A percentile compares a stretch with the other conserved stretches of the same genome.
phyloP scores from a whole-genome alignment of 2,113 vertebrate genomes.

The Uria lomvia region DNA sequence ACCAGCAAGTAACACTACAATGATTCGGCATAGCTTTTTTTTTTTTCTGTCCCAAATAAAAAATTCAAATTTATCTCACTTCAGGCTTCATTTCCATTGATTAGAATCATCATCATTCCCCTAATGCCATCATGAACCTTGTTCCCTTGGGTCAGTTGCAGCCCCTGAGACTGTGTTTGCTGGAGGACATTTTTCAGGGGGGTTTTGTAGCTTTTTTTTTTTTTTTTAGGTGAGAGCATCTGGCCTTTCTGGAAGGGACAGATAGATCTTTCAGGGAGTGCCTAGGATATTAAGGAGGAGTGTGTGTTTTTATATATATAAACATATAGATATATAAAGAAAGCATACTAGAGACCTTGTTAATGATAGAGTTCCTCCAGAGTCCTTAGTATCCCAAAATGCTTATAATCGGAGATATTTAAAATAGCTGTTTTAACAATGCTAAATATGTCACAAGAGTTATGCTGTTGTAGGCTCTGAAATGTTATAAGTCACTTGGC shows the following conservation, averaged over 20 bases:
- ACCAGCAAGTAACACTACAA: background rate
- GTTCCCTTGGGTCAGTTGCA: background rate
- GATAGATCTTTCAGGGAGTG: background rate
- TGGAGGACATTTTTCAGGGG: background rate
- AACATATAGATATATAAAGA: background rate
- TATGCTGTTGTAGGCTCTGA: background rate
- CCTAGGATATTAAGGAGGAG: background rate
- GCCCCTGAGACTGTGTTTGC: background rate
- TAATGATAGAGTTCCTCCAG: background rate
- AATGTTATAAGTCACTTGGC: background rate
- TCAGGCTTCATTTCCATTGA: background rate
- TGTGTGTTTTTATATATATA: background rate
- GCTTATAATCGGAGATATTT: slow-evolving; percentile 26
- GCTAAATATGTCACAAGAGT: background rate
- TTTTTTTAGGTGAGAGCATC: background rate
- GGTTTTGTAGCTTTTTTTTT: background rate
- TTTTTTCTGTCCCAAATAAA: background rate
- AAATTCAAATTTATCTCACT: background rate
- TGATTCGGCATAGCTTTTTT: background rate
- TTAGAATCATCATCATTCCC: background rate
- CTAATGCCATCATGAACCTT: background rate
- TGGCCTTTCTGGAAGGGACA: background rate
- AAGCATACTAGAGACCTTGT: background rate
- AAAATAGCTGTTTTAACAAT: slow-evolving; percentile 18
- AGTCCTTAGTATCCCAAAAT: background rate